Conservation (phyloP, 2,797 vertebrate species). For the Ptychadena robeensis region DNA sequence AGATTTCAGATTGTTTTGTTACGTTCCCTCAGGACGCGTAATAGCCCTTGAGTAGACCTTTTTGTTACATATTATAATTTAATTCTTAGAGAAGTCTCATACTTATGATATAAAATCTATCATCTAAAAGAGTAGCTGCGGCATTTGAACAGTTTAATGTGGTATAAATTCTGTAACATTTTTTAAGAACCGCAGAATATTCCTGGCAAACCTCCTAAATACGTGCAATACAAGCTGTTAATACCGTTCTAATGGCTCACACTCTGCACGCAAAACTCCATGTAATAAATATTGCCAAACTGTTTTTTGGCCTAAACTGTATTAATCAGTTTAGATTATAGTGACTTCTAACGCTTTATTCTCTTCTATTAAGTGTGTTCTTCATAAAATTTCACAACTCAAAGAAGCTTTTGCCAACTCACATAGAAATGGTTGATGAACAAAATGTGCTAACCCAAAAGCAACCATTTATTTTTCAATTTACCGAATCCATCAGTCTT, state of each 20-base stretch:
- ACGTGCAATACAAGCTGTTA: slow-evolving; percentile 9
- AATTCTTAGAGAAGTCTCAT: neutral
- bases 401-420: neutral
- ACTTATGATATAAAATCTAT: neutral
- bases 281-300: slow-evolving; percentile 6
- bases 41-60: neutral
- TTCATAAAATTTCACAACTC: neutral
- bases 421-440: neutral
- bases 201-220: slow-evolving; percentile 20
- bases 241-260: slow-evolving; percentile 2
- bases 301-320: neutral
- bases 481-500: neutral
- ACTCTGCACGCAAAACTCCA: neutral
- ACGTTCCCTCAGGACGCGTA: neutral
- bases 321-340: slow-evolving; percentile 18
- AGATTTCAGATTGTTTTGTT: neutral
- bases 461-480: neutral
- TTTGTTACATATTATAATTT: neutral
- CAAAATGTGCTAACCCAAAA: no score
- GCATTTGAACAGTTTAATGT: neutral
- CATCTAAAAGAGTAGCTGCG: neutral
- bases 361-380: neutral
- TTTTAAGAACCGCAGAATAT: neutral
- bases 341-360: neutral
- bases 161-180: neutral